Evolutionary conservation across 2,113 vertebrate genomes (phyloP).

Genomic region (Thymallus thymallus): DNA sequence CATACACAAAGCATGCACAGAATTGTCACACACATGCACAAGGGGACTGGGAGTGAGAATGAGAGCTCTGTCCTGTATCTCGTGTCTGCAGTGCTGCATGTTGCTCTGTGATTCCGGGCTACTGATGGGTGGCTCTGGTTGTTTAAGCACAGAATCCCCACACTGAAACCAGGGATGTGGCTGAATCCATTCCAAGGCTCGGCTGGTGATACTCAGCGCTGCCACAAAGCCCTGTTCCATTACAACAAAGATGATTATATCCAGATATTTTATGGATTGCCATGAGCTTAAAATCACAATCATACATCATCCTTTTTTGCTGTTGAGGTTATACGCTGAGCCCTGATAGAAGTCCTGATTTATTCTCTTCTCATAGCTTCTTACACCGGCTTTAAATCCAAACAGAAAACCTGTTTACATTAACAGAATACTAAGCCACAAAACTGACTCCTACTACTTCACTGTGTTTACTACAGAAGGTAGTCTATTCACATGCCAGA

Average conservation of each 20-base stretch:
- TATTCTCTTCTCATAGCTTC: background rate
- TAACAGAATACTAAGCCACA: background rate
- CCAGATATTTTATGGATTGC: slow-evolving; percentile 8
- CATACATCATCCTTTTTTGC: background rate
- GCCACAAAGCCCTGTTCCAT: slow-evolving; percentile 1
- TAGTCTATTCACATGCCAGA: too few species aligned
- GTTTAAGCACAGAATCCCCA: background rate
- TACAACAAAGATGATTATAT: background rate
- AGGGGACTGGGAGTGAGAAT: background rate
- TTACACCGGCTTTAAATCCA: background rate
- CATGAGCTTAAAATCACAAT: background rate
- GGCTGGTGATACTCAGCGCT: slow-evolving; percentile 1
- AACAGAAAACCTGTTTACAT: background rate
- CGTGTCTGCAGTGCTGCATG: background rate
- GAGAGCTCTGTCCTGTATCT: slow-evolving; percentile 5
- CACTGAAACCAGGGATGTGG: background rate
- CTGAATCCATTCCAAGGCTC: background rate
- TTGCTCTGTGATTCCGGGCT: slow-evolving; percentile 10
- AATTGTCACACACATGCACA: background rate
- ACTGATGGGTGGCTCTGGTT: slow-evolving; percentile 9
- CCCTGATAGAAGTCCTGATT: background rate
- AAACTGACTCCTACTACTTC: too few species aligned
- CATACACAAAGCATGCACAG: background rate
- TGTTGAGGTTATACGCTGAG: background rate
- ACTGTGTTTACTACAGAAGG: too few species aligned